Evolutionary conservation across 2,888 invertebrate species (phyloP), one percentile per base, ranked within the genome.

Genomic region (Lacanobia oleracea): DNA sequence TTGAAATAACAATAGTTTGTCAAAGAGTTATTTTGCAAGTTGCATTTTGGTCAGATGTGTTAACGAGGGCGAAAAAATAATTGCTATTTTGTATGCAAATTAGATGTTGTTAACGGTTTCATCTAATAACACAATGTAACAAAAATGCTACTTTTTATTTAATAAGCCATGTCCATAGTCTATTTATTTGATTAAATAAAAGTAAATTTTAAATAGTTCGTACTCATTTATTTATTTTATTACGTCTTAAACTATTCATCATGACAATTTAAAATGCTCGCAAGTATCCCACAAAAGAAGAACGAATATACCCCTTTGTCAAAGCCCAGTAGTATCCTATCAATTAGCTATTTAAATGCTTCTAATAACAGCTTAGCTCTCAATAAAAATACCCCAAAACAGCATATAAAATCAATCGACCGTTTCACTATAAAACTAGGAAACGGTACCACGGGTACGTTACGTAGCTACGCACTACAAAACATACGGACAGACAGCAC

Each of bases 351-450:
- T 67, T 70, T 69, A 64, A 78, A 72, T 76, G 12, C 54, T 54
- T 76, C 77, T 76, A 77, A 86, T 84, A 80, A 81, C 73, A 61
- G 75, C 68, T 86, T 78, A 77, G 23, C 63, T 75, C 67, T 73
- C 74, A 79, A 87, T 81, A 83, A 82, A 85, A 83, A 63, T 67
- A 45, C 72, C 67, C 77, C 73, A 85, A 87, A 86, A 86, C 77
- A 72, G 72, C 75, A 80, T 69, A 76, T 88, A 87, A 89, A 92
- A 86, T 91, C 89, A 92, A 93, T 94, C 88, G 89, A 88, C 86
- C 93, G 82, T 89, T 79, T 72, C 80, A 1, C 83, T 75, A 85
- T 84, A 82, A 84, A 83, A 84, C 80, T 82, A 83, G 88, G 81
- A 88, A 88, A 77, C 60, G 51, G 23, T 61, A 88, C 86, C 86